Evolutionary conservation across 2,888 invertebrate species (phyloP), one percentile per base, ranked within the genome.

Genomic region (Autographa pulchrina): DNA sequence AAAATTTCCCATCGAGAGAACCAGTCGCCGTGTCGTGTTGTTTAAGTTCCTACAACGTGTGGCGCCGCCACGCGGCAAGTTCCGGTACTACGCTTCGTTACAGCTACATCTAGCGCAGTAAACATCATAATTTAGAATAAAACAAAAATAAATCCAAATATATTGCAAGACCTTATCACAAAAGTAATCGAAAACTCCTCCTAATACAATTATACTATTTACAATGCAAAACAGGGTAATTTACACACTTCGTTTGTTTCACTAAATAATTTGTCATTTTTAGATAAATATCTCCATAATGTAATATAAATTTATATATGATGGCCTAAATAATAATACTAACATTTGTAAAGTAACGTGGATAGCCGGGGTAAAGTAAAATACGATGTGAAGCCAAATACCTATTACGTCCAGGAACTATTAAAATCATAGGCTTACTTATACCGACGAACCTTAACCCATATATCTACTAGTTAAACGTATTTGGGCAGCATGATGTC

Each of bases 201-300:
- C 90, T 90, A 90, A 87, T 90, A 89, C 88, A 88, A 89, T 91
- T 90, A 92, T 93, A 90, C 90, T 94, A 95, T 95, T 92, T 95
- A 95, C 95, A 95, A 86, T 89, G 95, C 94, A 94, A 94, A 93
- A 90, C 89, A 94, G 90, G 91, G 88, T 90, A 91, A 92, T 90
- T 90, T 92, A 91, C 87, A 90, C 90, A 93, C 90, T 90, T 90
- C 89, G 87, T 87, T 87, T 87, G 87, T 86, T 91, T 90, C 84
- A 92, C 93, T 94, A 94, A 92, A 91, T 92, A 93, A 93, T 94
- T 94, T 95, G 94, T 95, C 92, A 93, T 93, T 93, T 93, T 89
- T 86, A 85, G 90, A 93, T 94, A 94, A 93, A 94, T 93, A 94
- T 88, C 90, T 86, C 86, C 87, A 87, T 91, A 91, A 90, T 91